Base-by-base conservation (phyloP, 2,113 vertebrate species). In the Bambusicola thoracicus region DNA sequence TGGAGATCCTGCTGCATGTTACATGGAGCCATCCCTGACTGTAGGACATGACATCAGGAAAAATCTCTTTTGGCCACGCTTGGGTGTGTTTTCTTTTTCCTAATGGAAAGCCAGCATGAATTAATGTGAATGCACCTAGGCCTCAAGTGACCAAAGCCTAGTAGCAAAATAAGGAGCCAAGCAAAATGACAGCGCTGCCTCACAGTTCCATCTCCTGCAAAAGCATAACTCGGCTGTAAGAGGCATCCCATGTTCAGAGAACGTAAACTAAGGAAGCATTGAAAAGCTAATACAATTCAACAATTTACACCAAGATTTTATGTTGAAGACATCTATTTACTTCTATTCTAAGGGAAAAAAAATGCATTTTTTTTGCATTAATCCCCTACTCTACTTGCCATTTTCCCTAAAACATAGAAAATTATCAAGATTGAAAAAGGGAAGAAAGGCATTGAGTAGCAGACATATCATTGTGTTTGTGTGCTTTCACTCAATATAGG, bases 331-430 rank as follows among this genome's bases (percentile, higher is more conserved):
- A 74, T 87, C 72, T 94, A 85, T 83, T 87, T 92, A 85, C 69
- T 85, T 85, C 85, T 81, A 38, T 12, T 3, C 2, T 2, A 78
- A 43, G 3, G 13, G 20, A 81, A 70, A 90, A 74, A 55, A 63
- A 73, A 32, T 80, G 44, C 4, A 17, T 83, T 92, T 87, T n/a
- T 40, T 53, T 85, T 87, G 76, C 76, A 85, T 94, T 89, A 94
- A 90, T 85, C 66, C 18, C 56, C 68, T 90, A 49, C 40, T 82
- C 68, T 79, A 74, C 56, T 62, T 94, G 30, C 61, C 87, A 93
- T 85, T 97, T 96, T 90, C 91, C 91, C 61, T 89, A 86, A 94
- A 92, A 78, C 75, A 94, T 6, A 36, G 78, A 85, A 95, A 91
- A 92, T 87, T 92, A 77, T 80, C 79, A 90, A 22, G 56, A 69